Percentiles rank a stretch among this genome's conserved stretches.
These are phyloP conservation scores for Elymnias hypermnestra DNA, from an alignment of 1,140 invertebrate species.

Conservation along the genomic window DNA sequence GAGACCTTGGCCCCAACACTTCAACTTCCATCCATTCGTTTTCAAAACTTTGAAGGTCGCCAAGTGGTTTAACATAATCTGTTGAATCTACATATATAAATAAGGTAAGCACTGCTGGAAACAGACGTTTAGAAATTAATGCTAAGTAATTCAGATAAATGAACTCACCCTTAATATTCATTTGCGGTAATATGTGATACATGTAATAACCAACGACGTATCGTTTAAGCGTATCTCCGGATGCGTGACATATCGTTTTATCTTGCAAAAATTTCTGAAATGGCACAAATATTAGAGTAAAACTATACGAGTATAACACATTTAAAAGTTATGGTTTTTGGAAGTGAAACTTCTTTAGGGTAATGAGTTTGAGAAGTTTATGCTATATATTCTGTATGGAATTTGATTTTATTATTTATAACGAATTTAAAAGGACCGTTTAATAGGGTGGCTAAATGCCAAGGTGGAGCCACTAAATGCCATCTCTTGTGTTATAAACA, in stretches of 20 bases:
- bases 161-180: constrained; percentile 78
- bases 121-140: too few relatives aligned
- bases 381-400: too few relatives aligned
- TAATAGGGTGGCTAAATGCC: too few relatives aligned
- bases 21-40: constrained; percentile 94
- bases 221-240: constrained; percentile 86
- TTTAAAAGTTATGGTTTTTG: too few relatives aligned
- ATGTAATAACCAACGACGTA: constrained; percentile 96
- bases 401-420: too few relatives aligned
- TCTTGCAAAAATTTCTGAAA: constrained; percentile 86
- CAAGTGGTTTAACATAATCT: constrained; percentile 80
- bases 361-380: too few relatives aligned
- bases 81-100: constrained; percentile 34
- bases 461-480: too few relatives aligned
- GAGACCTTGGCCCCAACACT: constrained; percentile 80
- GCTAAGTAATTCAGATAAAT: too few relatives aligned
- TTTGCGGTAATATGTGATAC: constrained; percentile 87
- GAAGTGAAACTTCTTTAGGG: too few relatives aligned
- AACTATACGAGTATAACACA: too few relatives aligned
- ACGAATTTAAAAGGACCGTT: too few relatives aligned
- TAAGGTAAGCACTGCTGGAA: not conserved
- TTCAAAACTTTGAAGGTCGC: constrained; percentile 87
- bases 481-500: too few relatives aligned
- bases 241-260: constrained; percentile 92
- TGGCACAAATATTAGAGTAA: constrained; percentile 22